phyloP scores from a whole-genome alignment of 2,113 vertebrate genomes.

The Albula goreensis region DNA sequence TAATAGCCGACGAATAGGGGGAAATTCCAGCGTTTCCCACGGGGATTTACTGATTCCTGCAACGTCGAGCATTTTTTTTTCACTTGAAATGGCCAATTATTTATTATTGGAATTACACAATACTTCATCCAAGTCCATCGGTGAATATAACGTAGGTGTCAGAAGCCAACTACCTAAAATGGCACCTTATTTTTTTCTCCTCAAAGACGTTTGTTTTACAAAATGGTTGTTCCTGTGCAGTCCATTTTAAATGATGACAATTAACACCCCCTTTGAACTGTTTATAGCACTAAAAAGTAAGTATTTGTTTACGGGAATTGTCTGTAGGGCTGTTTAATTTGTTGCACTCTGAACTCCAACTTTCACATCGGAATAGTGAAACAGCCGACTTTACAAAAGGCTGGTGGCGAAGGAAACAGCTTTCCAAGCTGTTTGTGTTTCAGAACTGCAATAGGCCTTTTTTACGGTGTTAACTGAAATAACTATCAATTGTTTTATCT shows the following conservation, averaged over 20 bases:
- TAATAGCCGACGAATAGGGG: constrained; percentile 23
- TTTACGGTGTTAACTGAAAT: no score
- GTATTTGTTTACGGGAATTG: no score
- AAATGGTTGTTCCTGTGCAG: constrained; percentile 45
- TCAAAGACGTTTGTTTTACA: constrained; percentile 36
- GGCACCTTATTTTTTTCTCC: constrained; percentile 40
- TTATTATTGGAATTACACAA: constrained; percentile 28
- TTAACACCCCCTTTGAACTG: no score
- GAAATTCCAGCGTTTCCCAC: constrained; percentile 36
- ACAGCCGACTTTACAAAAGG: no score
- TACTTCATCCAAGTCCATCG: constrained; percentile 41
- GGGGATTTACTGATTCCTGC: constrained; percentile 29
- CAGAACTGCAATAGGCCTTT: no score
- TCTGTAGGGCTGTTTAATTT: no score
- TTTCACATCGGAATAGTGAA: no score
- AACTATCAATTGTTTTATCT: no score
- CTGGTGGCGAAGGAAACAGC: no score
- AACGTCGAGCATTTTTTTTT: constrained; percentile 38
- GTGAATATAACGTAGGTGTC: not conserved
- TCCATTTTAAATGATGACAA: not conserved
- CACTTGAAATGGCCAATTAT: constrained; percentile 28
- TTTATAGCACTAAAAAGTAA: no score
- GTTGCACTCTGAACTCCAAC: no score
- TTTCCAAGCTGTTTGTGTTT: no score
- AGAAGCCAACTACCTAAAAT: constrained; percentile 27